Base-by-base conservation (phyloP, 2,888 invertebrate species). In the Tetragonisca angustula region DNA sequence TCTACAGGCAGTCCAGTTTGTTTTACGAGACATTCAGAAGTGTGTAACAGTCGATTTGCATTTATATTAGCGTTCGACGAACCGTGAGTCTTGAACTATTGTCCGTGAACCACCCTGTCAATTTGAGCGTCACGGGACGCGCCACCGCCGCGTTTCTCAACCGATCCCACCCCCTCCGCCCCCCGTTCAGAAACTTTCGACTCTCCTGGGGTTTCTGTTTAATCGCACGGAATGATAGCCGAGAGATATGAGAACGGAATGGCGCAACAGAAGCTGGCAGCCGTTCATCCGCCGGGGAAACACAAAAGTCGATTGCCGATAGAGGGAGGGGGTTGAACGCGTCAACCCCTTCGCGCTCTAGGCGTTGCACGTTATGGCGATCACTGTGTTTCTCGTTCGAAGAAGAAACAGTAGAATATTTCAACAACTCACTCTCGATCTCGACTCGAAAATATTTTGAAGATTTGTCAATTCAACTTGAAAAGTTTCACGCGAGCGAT, bases 11-110 rank as follows among this genome's bases (percentile, higher is more conserved):
- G 79, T 76, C 59, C 77, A 79, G 85, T 89, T 89, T 89, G 89
- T 88, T 89, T 89, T 89, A 88, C 89, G 82, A 84, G 87, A 89
- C 87, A 83, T 81, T 87, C 88, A 86, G 80, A 88, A 87, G 81
- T 83, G 85, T 81, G 80, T 87, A 84, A 87, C 87, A 81, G 84
- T 68, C 86, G 90, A 93, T 93, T 93, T 93, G 92, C 93, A 93
- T 93, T 92, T 93, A 93, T 93, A 93, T 93, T 93, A 93, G 92
- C 87, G 90, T 88, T 88, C 90, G 85, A 83, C 89, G 91, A 85
- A 90, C 90, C 91, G 91, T 89, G 89, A 84, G 83, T 87, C 88
- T 87, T 87, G 88, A 83, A 88, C 89, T 80, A 90, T 92, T 92
- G 92, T 92, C 89, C 88, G 85, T 79, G 9, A 76, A 76, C 85